A percentile compares a stretch with the other conserved stretches of the same genome.
Evolutionary conservation across 1,140 invertebrate species (phyloP).

Genomic region (Chrysopa pallens): DNA sequence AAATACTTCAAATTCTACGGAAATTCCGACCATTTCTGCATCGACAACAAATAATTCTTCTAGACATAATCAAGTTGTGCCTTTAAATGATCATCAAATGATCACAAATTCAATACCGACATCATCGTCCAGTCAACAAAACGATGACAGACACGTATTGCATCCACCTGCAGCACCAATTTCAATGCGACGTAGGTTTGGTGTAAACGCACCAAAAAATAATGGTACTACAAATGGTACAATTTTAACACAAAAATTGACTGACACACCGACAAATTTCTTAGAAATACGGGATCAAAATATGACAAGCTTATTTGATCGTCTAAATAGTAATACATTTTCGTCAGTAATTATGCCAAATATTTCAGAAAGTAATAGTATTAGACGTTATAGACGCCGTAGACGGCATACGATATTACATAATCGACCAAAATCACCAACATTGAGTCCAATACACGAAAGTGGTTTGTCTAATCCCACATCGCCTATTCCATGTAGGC

Average conservation of each 20-base stretch:
- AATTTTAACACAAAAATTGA: too few relatives aligned
- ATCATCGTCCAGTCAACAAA: constrained; percentile 15
- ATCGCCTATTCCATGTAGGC: constrained; percentile 33
- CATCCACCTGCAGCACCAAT: constrained; percentile 14
- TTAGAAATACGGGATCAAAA: too few relatives aligned
- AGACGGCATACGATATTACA: constrained; percentile 17
- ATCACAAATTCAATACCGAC: constrained; percentile 15
- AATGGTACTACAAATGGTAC: too few relatives aligned
- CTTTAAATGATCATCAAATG: constrained; percentile 6
- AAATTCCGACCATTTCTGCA: neutral
- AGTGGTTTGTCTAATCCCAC: constrained; percentile 54
- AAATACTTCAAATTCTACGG: constrained; percentile 4
- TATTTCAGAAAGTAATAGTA: too few relatives aligned
- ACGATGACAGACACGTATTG: constrained; percentile 16
- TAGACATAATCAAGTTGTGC: neutral
- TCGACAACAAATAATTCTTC: neutral
- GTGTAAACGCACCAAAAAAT: too few relatives aligned
- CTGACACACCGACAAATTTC: too few relatives aligned
- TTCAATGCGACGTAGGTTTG: constrained; percentile 1
- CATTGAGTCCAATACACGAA: constrained; percentile 49
- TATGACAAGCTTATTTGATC: too few relatives aligned
- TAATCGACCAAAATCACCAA: constrained; percentile 29
- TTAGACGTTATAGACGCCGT: constrained; percentile 6
- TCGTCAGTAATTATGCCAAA: neutral
- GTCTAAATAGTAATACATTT: constrained; percentile 1